Evolutionary conservation across 1,140 invertebrate species (phyloP).

Genomic region (Diprion similis): DNA sequence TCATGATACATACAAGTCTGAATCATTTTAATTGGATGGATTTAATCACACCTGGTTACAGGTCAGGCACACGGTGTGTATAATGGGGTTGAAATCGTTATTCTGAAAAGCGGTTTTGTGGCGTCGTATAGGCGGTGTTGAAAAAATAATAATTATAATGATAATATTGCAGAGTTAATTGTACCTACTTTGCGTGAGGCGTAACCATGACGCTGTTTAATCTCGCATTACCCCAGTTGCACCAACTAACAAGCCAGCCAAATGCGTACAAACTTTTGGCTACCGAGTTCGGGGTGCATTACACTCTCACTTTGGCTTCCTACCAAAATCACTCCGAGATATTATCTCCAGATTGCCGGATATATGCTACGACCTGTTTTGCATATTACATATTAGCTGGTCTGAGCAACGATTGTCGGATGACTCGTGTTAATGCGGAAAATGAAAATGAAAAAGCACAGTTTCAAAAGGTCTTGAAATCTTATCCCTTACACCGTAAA

Average conservation of each 20-base stretch:
- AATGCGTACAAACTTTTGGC: conserved; percentile 21
- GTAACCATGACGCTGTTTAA: conserved; percentile 14
- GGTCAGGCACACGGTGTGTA: neutral
- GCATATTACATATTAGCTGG: neutral
- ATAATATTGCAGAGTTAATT: too few relatives aligned
- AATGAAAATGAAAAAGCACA: too few relatives aligned
- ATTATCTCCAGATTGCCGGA: conserved; percentile 28
- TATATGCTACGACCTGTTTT: neutral
- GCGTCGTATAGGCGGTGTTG: neutral
- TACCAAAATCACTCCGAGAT: conserved; percentile 37
- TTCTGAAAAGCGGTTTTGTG: neutral
- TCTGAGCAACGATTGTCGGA: neutral
- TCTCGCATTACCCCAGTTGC: conserved; percentile 34
- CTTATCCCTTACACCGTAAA: too few relatives aligned
- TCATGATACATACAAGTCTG: too few relatives aligned
- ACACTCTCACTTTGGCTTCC: conserved; percentile 36
- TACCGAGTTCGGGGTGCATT: conserved; percentile 11
- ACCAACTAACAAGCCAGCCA: neutral
- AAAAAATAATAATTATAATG: neutral
- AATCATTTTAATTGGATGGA: neutral
- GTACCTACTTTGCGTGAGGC: too few relatives aligned
- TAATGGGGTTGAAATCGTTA: too few relatives aligned
- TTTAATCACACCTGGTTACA: neutral
- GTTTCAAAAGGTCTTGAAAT: too few relatives aligned
- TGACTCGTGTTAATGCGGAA: too few relatives aligned